Evolutionary conservation across 2,113 vertebrate species (phyloP), one percentile per base, ranked within the genome.

Genomic region (Cromileptes altivelis): DNA sequence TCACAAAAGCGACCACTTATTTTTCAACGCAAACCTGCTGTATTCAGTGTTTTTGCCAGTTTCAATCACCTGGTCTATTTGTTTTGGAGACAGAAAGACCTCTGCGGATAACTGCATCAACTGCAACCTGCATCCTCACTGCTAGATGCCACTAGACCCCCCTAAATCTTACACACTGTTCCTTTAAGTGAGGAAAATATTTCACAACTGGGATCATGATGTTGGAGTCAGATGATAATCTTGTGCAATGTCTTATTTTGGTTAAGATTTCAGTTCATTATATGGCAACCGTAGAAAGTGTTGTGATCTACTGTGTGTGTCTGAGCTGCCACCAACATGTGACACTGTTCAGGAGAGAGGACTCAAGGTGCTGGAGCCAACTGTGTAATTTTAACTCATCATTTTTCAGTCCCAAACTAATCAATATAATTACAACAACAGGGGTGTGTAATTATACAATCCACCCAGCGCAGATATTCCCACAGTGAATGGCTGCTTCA

Each of bases 351-450:
- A 1, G 19, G 52, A 62, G 49, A 74, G 30, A 53, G 8, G 19
- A 49, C 55, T 73, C 42, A 15, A 77, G 25, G 62, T 27, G 70
- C 68, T 68, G 27, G 23, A 71, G 25, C 33, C 57, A 63, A 85
- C 61, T 72, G 45, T 81, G 50, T 65, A 30, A 80, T 74, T 75
- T 71, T 18, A 45, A 45, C 23, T 52, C 27, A 33, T 73, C 17
- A 6, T 75, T 53, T 74, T 52, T 30, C 50, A 74, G 45, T 74
- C 33, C 37, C 55, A 60, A 70, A 67, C 62, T 40, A 57, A 84
- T 82, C 82, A 69, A 73, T 62, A 52, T 60, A 70, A 85, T 85
- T 27, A 80, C 78, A 80, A 58, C 70, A 86, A 56, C 79, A 67
- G 72, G 33, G 79, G 72, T 55, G 81, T 40, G 49, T 53, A 78